Base-by-base conservation (phyloP, 2,797 vertebrate genomes). In the Discoglossus pictus region DNA sequence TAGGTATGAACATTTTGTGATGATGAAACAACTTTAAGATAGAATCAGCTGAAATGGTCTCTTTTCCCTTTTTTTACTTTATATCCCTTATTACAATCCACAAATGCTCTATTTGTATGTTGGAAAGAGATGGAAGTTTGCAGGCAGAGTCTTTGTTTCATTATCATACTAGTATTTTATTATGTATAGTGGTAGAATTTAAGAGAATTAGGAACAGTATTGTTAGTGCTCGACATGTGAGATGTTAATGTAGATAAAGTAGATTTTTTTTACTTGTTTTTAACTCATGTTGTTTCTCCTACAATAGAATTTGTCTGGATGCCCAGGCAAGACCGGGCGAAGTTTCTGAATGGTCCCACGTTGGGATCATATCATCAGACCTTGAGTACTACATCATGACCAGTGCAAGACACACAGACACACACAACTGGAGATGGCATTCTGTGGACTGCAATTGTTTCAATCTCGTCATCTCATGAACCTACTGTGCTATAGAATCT, bases 401-500 rank as follows among this genome's bases (percentile, higher is more conserved):
- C 89, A 75, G 61, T 69, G 70, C 70, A 36, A 64, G 21, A 50
- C 61, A 23, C 77, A 81, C 82, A 61, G 65, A 71, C 73, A 64
- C 67, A 74, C 8, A 82, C 68, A 77, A 81, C 81, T 48, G 84
- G 87, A 91, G 92, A 87, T 80, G 92, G 92, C 93, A 91, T 87
- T 86, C 79, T 83, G 81, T 79, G 86, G 83, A 87, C 81, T 79
- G 80, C 85, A 89, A 87, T 90, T 87, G 88, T 89, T 76, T 90
- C 81, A 83, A 83, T 86, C 73, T 81, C 77, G 93, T 96, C 93
- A 96, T 97, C 93, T 97, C 93, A 93, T 91, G 72, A 88, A 90
- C 91, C 94, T 97, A 93, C 94, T 98, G 94, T 97, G 95, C 87
- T 90, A 93, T 94, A 95, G 87, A 91, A 87, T 86, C 86, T 85